Base-by-base conservation (phyloP, 2,797 vertebrate species). In the Acrocephalus scirpaceus region DNA sequence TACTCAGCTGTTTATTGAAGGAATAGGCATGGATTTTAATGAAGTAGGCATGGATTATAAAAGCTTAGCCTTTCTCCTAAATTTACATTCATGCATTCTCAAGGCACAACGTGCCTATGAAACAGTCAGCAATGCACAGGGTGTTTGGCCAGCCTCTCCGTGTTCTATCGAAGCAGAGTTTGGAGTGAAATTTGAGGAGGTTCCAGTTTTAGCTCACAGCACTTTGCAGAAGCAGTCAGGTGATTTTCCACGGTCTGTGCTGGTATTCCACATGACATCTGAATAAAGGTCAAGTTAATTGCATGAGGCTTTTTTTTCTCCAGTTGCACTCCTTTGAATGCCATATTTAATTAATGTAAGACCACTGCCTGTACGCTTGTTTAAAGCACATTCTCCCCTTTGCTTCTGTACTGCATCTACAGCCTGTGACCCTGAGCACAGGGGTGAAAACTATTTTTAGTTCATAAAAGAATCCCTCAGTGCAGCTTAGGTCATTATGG, bases 231-330 rank as follows among this genome's bases (percentile, higher is more conserved):
- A 84, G 86, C 72, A 64, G 85, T 90, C 93, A 92, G 83, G 89
- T 95, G 92, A 92, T 88, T 84, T 78, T 58, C 82, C 57, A 66
- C 1, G 0, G 5, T 80, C 72, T 30, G 7, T 66, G 75, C 64
- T 44, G 51, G 45, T 70, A 92, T 93, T 96, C 78, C 78, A 91
- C 57, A 74, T 93, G 92, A 95, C 93, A 61, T 96, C 87, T 76
- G 85, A 94, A 85, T 78, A 96, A 94, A 96, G 94, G 82, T 93
- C 90, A 95, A 62, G 72, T 71, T 76, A 73, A 13, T 65, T 86
- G 29, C 1, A 0, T 58, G 90, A 78, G 69, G 18, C 67, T 83
- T 92, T 70, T 70, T 76, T 95, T 86, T 48, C 65, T 62, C 32
- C 82, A 72, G 54, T 30, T 8, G 4, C 2, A 3, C 48, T 94